These are phyloP conservation scores for Troides oblongomaculatus DNA, from an alignment of 2,888 invertebrate species.

Conservation along the genomic window DNA sequence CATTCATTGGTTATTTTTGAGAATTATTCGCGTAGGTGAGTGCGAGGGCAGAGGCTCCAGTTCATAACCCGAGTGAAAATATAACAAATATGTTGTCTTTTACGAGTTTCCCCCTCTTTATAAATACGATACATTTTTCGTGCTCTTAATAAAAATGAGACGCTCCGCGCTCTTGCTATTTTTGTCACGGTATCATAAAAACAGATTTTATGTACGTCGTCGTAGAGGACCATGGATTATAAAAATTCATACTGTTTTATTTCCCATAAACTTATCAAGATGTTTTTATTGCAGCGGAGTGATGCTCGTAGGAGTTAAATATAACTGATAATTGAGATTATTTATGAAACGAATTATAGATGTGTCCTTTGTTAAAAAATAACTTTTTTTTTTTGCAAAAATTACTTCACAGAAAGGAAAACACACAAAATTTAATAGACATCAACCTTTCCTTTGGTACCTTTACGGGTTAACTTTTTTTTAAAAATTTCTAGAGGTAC, in stretches of 20 bases:
- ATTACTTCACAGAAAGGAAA: no score
- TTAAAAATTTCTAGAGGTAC: no score
- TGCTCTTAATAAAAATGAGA: constrained; percentile 5
- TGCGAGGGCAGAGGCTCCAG: not conserved
- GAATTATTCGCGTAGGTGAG: constrained; percentile 6
- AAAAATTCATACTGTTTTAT: not conserved
- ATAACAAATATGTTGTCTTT: constrained; percentile 5
- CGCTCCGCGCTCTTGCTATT: constrained; percentile 1
- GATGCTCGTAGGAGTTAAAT: not conserved
- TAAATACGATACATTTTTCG: constrained; percentile 8
- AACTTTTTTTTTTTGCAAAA: no score
- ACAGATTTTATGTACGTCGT: constrained; percentile 12
- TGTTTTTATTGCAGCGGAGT: not conserved
- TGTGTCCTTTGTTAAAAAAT: no score
- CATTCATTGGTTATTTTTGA: constrained; percentile 8
- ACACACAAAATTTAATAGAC: no score
- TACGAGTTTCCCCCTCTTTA: constrained; percentile 1
- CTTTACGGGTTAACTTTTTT: no score
- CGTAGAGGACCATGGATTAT: not conserved
- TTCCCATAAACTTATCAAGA: not conserved
- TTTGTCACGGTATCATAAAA: constrained; percentile 13
- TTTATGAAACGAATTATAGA: no score
- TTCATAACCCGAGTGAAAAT: constrained; percentile 1
- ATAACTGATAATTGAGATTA: no score
- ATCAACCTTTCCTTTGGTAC: no score